Base-by-base conservation (phyloP, 2,113 vertebrate genomes). In the Accipiter virgatus region DNA sequence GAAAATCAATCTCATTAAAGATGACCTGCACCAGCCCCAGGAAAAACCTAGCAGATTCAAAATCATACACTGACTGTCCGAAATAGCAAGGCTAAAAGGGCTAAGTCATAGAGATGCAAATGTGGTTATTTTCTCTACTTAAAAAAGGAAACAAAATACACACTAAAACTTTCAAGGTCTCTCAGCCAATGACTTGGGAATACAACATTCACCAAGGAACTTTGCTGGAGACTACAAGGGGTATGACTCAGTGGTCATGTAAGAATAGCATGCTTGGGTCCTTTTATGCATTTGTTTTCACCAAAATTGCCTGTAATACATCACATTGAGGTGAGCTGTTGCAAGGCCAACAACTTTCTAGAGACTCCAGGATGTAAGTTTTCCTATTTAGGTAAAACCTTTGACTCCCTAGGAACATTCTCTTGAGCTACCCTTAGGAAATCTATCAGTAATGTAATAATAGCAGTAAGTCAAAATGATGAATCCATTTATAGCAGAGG, bases 1-100 rank as follows among this genome's bases (percentile, higher is more conserved):
- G 78, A 85, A 95, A 97, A 90, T 92, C 62, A 83, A 10, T 95
- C 94, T 91, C 17, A 13, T 92, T 93, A 91, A 94, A 96, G 74
- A 90, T 93, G 95, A 97, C 95, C 96, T 92, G 53, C 23, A 62
- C 16, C 31, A 92, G 73, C 77, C 89, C 66, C 16, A 82, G 59
- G 16, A 81, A 94, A 89, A 95, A 81, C 19, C 63, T 45, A 89
- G 50, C 32, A 82, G 82, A 67, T 87, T 77, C 71, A 93, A 94
- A 94, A 96, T 90, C 67, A 82, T 20, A 55, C n/a, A 48, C 12
- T 56, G 77, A 56, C 80, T 86, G 65, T 75, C 86, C 21, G 1
- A 94, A 96, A 91, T 17, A 83, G 78, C 21, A 90, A 89, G 81
- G 89, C 58, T 89, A 90, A 89, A 94, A 89, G 59, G 58, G 66